Evolutionary conservation across 1,140 invertebrate genomes (phyloP).

Genomic region (Ceratosolen fusciceps): DNA sequence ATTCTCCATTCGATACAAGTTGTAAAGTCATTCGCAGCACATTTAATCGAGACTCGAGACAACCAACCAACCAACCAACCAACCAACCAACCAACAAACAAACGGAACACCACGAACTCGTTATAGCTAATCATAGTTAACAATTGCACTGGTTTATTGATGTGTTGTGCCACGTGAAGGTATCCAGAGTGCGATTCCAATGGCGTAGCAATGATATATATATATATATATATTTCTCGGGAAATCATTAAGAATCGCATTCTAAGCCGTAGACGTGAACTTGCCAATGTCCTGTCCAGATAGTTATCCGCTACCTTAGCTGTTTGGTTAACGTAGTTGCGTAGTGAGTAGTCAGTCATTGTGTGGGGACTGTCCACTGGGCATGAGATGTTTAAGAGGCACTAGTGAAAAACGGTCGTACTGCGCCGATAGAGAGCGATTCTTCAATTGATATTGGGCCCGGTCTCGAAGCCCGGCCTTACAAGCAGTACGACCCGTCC

Average conservation of each 20-base stretch:
- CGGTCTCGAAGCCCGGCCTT: not conserved
- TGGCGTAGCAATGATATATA: too few species aligned
- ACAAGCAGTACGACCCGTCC: not conserved
- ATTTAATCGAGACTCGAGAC: too few species aligned
- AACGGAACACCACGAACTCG: not conserved
- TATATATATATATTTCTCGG: not conserved
- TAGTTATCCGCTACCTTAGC: not conserved
- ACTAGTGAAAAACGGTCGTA: not conserved
- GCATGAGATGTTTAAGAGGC: not conserved
- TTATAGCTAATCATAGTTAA: not conserved
- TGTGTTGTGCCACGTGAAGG: slow-evolving; percentile 1
- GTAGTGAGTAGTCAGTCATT: not conserved
- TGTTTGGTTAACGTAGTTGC: not conserved
- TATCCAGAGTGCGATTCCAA: not conserved
- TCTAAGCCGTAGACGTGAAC: not conserved
- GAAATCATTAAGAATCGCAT: not conserved
- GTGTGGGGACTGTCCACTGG: slow-evolving; percentile 10
- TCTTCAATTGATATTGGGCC: not conserved
- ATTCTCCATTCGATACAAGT: too few species aligned
- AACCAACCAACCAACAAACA: not conserved
- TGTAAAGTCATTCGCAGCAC: too few species aligned
- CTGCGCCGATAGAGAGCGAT: not conserved
- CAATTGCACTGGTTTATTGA: too few species aligned
- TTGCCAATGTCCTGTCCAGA: not conserved
- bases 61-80: too few species aligned